These are phyloP conservation scores for Rhopalosiphum maidis DNA, from an alignment of 1,140 invertebrate genomes.

Conservation along the genomic window DNA sequence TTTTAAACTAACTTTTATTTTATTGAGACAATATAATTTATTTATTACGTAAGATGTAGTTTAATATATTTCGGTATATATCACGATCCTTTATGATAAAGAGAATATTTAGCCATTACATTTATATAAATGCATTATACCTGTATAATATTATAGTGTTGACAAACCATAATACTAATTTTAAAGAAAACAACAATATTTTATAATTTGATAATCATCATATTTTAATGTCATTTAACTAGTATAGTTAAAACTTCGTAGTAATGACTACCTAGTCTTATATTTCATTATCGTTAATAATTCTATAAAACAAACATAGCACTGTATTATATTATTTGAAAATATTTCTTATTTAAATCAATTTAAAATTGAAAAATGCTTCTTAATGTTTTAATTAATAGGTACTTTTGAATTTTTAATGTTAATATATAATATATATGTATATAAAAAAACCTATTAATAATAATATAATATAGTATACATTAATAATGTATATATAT, in stretches of 20 bases:
- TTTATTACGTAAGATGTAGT: not conserved
- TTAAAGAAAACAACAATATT: not conserved
- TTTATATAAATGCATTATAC: not conserved
- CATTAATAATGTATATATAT: not conserved
- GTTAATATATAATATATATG: not conserved
- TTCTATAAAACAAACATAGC: too few species aligned
- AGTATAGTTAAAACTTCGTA: not conserved
- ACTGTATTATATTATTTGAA: not conserved
- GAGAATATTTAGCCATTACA: not conserved
- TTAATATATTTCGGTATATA: not conserved
- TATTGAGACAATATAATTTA: constrained; percentile 25
- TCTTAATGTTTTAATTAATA: not conserved
- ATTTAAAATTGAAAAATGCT: not conserved
- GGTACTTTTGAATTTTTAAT: not conserved
- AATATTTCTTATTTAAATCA: not conserved
- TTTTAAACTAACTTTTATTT: constrained; percentile 26
- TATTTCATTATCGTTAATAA: not conserved
- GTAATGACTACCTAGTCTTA: not conserved
- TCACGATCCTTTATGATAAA: not conserved
- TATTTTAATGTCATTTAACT: not conserved
- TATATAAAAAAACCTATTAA: too few species aligned
- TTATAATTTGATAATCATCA: not conserved
- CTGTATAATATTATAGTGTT: not conserved
- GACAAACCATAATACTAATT: not conserved
- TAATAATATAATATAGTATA: not conserved